phyloP scores from a whole-genome alignment of 2,888 invertebrate species.

The Lysandra bellargus region DNA sequence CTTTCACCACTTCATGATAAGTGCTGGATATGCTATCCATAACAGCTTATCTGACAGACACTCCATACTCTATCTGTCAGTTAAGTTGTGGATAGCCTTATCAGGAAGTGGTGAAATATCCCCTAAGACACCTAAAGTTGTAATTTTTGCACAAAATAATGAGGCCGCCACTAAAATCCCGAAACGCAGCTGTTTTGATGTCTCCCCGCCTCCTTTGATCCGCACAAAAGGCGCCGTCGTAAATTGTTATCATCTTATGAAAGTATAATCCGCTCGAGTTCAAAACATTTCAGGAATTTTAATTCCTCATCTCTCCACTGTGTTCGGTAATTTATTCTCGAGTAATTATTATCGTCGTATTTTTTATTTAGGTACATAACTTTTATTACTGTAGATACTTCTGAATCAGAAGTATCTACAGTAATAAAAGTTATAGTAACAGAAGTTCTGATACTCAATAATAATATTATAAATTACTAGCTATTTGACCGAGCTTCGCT shows the following conservation, averaged over 20 bases:
- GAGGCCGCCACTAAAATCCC: not conserved
- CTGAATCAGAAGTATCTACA: too few relatives aligned
- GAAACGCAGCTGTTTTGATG: not conserved
- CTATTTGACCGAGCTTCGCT: too few relatives aligned
- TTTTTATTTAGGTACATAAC: not conserved
- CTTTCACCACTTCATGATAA: too few relatives aligned
- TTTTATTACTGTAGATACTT: not conserved
- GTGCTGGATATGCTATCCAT: too few relatives aligned
- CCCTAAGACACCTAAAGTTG: not conserved
- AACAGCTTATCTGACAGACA: too few relatives aligned
- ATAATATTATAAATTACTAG: too few relatives aligned
- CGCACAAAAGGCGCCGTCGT: constrained; percentile 1
- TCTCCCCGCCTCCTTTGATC: constrained; percentile 10
- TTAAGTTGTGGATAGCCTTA: too few relatives aligned
- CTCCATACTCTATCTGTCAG: too few relatives aligned
- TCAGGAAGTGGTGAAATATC: too few relatives aligned
- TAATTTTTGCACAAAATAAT: not conserved
- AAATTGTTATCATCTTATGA: constrained; percentile 30
- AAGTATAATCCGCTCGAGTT: constrained; percentile 25
- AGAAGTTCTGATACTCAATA: too few relatives aligned
- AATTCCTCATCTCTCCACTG: not conserved
- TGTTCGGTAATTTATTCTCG: not conserved
- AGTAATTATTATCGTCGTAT: constrained; percentile 16
- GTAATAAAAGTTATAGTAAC: too few relatives aligned
- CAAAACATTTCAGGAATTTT: constrained; percentile 26